Evolutionary conservation across 2,113 vertebrate genomes (phyloP).

Genomic region (Microcebus ravelobensis): DNA sequence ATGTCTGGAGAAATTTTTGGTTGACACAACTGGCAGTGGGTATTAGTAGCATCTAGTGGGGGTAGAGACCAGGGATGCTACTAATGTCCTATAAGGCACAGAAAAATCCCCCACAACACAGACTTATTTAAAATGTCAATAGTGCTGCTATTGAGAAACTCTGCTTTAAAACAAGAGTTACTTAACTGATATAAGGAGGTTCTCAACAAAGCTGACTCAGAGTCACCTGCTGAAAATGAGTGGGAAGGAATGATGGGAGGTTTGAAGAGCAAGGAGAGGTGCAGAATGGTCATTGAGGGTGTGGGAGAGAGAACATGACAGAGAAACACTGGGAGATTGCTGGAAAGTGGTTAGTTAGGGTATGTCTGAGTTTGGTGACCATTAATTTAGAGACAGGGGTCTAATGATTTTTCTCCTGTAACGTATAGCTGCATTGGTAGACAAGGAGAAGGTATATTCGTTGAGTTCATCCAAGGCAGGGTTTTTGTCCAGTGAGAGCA

Average conservation of each 20-base stretch:
- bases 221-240: background rate
- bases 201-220: slow-evolving; percentile 13
- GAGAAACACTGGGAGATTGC: background rate
- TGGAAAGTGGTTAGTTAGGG: background rate
- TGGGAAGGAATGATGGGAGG: background rate
- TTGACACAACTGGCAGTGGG: background rate
- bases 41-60: background rate
- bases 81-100: background rate
- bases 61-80: background rate
- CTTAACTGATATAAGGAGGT: background rate
- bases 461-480: background rate
- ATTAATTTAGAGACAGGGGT: background rate
- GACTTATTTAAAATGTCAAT: background rate
- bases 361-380: background rate
- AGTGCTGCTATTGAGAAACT: background rate
- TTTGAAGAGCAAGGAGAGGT: background rate
- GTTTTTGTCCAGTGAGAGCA: background rate
- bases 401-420: background rate
- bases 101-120: background rate
- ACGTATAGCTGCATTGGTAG: background rate
- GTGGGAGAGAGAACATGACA: background rate
- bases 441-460: background rate
- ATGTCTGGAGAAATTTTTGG: slow-evolving; percentile 42
- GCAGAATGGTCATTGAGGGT: background rate
- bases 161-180: background rate